Evolutionary conservation across 1,140 invertebrate species (phyloP), one percentile per base, ranked within the genome.

Genomic region (Teleopsis dalmanni): DNA sequence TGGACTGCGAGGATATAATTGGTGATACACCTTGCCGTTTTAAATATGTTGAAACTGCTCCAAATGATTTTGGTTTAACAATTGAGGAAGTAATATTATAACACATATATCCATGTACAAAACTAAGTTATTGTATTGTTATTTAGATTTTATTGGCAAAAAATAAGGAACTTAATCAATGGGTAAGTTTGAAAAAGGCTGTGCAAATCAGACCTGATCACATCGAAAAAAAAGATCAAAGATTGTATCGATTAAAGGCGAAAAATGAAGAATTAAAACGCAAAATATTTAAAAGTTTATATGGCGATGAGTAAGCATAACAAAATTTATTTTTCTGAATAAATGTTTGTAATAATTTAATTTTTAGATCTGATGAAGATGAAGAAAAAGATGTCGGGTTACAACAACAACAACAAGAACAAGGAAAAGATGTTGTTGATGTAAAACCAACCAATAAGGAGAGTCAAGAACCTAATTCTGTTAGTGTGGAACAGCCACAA

Each of bases 1-100:
- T 97, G 52, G 90, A 95, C 70, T 97, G 86, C 74, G 95, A 98
- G 70, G 95, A 98, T 73, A 81, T 97, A 29, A 85, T 98, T 50
- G 90, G 83, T 1, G 91, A 95, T 70, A 64, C 87, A 48, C 89
- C 90, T 0, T 95, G 91, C 57, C 78, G 90, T 60, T 98, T 96
- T 71, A 94, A 94, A 65, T 98, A 98, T 64, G 79, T 91, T 33
- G 78, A 88, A 66, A 90, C 93, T 4, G 75, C 84, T 19, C 82
- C 92, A 1, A 97, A 97, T 74, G 81, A 87, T 72, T 98, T 87
- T 75, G 95, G 95, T 3, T 73, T 98, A n/a, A 82, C 81, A 22
- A 75, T 86, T 46, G 90, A 94, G 61, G 95, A 98, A 78, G 88
- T 88, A 73, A 67, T 36, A n/a, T 7, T 36, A 26, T 38, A 26